phyloP scores from a whole-genome alignment of 2,113 vertebrate genomes.

The Rhabdornis inornatus region DNA sequence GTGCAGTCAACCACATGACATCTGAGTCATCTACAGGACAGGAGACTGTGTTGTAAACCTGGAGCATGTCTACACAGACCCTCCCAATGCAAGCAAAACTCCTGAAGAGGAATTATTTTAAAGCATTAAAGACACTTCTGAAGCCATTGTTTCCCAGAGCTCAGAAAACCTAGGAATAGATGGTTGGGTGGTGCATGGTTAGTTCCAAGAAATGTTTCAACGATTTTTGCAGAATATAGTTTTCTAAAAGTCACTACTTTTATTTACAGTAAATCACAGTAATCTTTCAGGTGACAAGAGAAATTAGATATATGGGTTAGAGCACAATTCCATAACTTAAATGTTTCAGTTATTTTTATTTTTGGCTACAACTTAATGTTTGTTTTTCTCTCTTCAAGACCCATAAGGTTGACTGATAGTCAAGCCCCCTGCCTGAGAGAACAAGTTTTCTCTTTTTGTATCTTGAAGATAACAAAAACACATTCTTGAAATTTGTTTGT shows the following conservation, averaged over 20 bases:
- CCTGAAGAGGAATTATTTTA: neutral
- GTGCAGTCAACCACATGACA: neutral
- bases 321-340: neutral
- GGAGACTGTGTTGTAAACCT: neutral
- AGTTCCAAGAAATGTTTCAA: neutral
- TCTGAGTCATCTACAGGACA: neutral
- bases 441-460: neutral
- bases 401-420: neutral
- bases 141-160: neutral
- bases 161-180: neutral
- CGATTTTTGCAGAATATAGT: neutral
- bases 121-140: neutral
- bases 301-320: neutral
- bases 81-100: neutral
- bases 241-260: neutral
- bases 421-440: neutral
- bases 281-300: neutral
- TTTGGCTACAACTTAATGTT: neutral
- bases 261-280: neutral
- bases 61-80: neutral
- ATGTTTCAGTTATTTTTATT: neutral
- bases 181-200: neutral
- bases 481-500: neutral
- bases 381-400: neutral
- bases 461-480: neutral